These are phyloP conservation scores for Gambusia yucatana DNA, from an alignment of 2,797 vertebrate genomes.

Conservation along the genomic window DNA sequence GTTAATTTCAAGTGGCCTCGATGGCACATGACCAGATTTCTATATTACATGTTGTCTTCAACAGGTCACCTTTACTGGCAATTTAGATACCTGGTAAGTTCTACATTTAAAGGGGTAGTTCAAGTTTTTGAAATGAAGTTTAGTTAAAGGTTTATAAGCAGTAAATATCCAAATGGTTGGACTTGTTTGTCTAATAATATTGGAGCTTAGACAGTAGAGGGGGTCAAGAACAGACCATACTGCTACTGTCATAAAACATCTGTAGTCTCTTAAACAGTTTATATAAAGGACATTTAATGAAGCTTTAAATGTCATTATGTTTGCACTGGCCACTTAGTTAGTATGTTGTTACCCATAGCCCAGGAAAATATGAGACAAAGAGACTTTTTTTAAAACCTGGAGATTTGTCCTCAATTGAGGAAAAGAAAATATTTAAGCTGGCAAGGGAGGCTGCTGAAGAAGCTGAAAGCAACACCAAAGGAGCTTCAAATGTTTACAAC, in stretches of 20 bases:
- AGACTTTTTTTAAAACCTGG: background rate
- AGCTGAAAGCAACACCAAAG: background rate
- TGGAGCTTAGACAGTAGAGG: background rate
- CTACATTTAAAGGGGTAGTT: background rate
- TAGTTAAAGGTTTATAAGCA: background rate
- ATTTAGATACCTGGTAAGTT: constrained; percentile 14
- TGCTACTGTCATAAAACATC: background rate
- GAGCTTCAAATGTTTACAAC: background rate
- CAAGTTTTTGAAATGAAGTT: background rate
- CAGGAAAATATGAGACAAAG: background rate
- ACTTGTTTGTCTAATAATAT: background rate
- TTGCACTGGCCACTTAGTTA: background rate
- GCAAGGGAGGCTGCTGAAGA: background rate
- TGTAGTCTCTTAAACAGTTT: background rate
- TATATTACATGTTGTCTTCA: constrained; percentile 21
- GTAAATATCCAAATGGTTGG: background rate
- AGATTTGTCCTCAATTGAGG: background rate
- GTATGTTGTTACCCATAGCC: no score
- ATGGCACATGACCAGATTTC: constrained; percentile 27
- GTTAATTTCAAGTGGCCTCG: constrained; percentile 44
- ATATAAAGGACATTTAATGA: background rate
- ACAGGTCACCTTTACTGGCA: constrained; percentile 45
- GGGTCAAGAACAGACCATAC: background rate
- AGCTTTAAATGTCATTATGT: background rate
- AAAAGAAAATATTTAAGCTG: background rate